Evolutionary conservation across 1,140 invertebrate species (phyloP), one percentile per base, ranked within the genome.

Genomic region (Trichoplusia ni): DNA sequence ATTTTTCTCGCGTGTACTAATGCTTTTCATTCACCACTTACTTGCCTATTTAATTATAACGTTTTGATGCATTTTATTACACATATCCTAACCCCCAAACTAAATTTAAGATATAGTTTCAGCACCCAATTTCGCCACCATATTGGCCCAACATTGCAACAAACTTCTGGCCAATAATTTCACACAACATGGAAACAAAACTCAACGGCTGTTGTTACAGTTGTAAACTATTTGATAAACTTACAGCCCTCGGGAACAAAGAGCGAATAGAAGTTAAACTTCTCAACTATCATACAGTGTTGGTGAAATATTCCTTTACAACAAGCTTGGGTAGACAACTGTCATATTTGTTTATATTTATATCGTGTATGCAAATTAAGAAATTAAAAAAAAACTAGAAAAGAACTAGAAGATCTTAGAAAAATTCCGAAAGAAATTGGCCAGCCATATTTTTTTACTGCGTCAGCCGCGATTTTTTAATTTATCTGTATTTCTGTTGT

Each of bases 231-330:
- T 51, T 51, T 13, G 16, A 21, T 21, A 21, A 51, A 51, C 47
- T 51, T 51, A 16, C 11, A 11, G 33, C 33, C 21, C 33, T 18
- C 13, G 33, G 21, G 51, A 56, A 11, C 51, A 31, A 35, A 54
- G 21, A 56, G 21, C 33, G 46, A 29, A 25, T 14, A 49, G n/a
- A 18, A 49, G 14, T 14, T 23, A 49, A 56, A 56, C 49, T 54
- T 18, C 49, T 19, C n/a, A 54, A 54, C 51, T 56, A 56, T 56
- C 27, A 27, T 56, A 56, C 40, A 13, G 13, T 25, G 8, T 23
- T 56, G 21, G 18, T 56, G 27, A 56, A 56, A 56, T 27, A 40
- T 56, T 40, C 40, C 19, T 40, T 40, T 56, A n/a, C n/a, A n/a
- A n/a, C n/a, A n/a, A n/a, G n/a, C n/a, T 13, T 11, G 9, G 33